Conservation (phyloP, 2,797 vertebrate species). For the Anguilla marmorata region DNA sequence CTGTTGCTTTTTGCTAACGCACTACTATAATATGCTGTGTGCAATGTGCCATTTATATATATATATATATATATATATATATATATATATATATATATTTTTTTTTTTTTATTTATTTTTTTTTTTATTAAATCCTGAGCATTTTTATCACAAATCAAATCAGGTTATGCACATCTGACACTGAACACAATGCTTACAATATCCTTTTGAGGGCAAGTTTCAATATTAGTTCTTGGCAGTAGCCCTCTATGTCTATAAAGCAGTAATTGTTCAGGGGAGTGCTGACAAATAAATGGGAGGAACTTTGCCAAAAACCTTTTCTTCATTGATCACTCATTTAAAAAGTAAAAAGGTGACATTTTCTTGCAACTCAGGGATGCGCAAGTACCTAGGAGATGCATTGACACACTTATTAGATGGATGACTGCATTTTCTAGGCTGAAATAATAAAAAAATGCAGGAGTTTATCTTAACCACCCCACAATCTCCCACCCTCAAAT, state of each 20-base stretch:
- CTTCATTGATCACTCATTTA: not conserved
- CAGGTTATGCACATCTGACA: not conserved
- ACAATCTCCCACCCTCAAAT: not conserved
- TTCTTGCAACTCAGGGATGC: not conserved
- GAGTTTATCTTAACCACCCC: not conserved
- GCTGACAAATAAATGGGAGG: not conserved
- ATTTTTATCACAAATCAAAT: too few relatives aligned
- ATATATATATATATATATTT: too few relatives aligned
- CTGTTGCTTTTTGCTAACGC: not conserved
- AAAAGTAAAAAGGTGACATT: not conserved
- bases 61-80: too few relatives aligned
- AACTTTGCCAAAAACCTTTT: not conserved
- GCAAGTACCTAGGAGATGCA: not conserved
- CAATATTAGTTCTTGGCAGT: not conserved
- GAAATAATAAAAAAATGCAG: not conserved
- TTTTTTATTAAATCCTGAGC: not conserved
- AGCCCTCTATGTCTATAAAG: not conserved
- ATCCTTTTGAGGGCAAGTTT: not conserved
- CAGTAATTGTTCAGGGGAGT: not conserved
- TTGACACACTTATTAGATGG: not conserved
- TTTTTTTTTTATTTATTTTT: too few relatives aligned
- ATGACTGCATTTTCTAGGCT: not conserved
- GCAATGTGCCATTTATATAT: too few relatives aligned
- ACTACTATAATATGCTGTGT: not conserved
- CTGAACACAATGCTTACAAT: not conserved